These are phyloP conservation scores for Acrossocheilus wenchowensis DNA, from an alignment of 2,797 vertebrate species.

Conservation along the genomic window DNA sequence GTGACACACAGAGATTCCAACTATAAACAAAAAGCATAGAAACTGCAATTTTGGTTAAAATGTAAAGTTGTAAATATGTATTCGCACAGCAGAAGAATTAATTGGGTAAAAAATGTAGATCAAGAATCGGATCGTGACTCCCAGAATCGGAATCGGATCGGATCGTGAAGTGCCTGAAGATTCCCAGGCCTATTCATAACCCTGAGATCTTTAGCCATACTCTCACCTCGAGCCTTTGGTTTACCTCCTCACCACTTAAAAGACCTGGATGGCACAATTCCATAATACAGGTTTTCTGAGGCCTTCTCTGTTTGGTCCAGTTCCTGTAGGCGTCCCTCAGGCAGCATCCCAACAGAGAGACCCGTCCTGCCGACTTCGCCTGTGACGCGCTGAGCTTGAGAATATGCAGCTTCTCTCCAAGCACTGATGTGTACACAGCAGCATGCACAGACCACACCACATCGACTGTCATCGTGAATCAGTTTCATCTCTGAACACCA, in stretches of 20 bases:
- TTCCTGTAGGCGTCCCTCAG: conserved; percentile 44
- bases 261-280: conserved; percentile 8
- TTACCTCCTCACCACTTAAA: conserved; percentile 16
- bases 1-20: too few relatives aligned
- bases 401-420: conserved; percentile 7
- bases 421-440: conserved; percentile 35
- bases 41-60: too few relatives aligned
- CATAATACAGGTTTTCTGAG: background rate
- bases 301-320: background rate
- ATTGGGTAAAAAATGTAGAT: too few relatives aligned
- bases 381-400: conserved; percentile 17
- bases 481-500: conserved; percentile 46
- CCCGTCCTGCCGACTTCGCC: background rate
- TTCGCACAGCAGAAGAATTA: too few relatives aligned
- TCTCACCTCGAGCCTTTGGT: background rate
- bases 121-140: too few relatives aligned
- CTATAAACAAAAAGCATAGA: too few relatives aligned
- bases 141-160: too few relatives aligned
- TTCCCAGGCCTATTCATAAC: background rate
- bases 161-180: too few relatives aligned
- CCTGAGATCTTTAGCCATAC: conserved; percentile 6
- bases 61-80: too few relatives aligned
- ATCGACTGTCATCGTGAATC: conserved; percentile 24
- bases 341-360: conserved; percentile 30
- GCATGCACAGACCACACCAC: conserved; percentile 21